phyloP scores from a whole-genome alignment of 1,140 invertebrate genomes.

The Asobara japonica region DNA sequence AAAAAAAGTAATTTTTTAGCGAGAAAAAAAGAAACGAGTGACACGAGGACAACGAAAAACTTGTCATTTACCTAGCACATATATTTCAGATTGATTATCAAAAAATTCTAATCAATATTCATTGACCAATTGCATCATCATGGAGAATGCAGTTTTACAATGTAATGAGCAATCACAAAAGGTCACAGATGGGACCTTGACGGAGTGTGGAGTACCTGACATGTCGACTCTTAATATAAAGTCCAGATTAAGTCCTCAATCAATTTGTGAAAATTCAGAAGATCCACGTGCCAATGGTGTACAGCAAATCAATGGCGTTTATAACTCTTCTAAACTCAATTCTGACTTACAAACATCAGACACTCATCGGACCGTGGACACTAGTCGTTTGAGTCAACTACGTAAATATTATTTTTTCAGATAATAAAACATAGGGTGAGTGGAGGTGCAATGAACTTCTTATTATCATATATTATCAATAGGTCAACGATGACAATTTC shows the following conservation, averaged over 20 bases:
- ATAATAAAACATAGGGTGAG: background rate
- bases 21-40: background rate
- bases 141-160: slow-evolving; percentile 41
- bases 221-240: slow-evolving; percentile 54
- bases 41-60: background rate
- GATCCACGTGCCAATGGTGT: slow-evolving; percentile 57
- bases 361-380: slow-evolving; percentile 46
- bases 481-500: background rate
- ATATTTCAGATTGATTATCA: background rate
- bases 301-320: slow-evolving; percentile 55
- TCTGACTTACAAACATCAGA: slow-evolving; percentile 38
- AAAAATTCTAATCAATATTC: background rate
- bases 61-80: background rate
- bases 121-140: slow-evolving; percentile 32
- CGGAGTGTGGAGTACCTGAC: slow-evolving; percentile 42
- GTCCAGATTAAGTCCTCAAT: slow-evolving; percentile 50
- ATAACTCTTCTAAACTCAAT: slow-evolving; percentile 49
- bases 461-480: background rate
- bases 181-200: slow-evolving; percentile 43
- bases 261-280: slow-evolving; percentile 36
- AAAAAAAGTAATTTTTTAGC: background rate
- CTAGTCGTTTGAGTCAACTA: slow-evolving; percentile 61
- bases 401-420: slow-evolving; percentile 41
- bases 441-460: background rate
- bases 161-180: slow-evolving; percentile 39